These are phyloP conservation scores for Octodon degus DNA, from an alignment of 2,113 vertebrate species.

Conservation along the genomic window DNA sequence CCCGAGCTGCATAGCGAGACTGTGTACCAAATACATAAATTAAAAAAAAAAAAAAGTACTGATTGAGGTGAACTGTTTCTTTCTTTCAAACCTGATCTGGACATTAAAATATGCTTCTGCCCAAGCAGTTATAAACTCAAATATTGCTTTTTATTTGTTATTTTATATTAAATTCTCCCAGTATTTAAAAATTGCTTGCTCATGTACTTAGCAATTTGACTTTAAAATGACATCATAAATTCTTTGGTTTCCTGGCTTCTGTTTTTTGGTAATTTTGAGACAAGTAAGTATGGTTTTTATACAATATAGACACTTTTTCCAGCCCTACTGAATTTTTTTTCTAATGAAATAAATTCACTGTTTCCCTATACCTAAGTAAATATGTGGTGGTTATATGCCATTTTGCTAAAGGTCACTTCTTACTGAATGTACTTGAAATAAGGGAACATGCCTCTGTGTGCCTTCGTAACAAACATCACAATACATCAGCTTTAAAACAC, in stretches of 20 bases:
- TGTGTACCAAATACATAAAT: no score
- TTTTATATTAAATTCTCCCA: neutral
- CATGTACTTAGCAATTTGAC: neutral
- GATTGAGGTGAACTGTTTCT: neutral
- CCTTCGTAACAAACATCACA: neutral
- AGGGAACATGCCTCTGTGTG: neutral
- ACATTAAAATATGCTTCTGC: neutral
- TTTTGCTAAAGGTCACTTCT: neutral
- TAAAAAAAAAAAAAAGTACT: neutral
- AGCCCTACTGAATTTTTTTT: slow-evolving; percentile 10
- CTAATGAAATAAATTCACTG: neutral
- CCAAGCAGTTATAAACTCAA: neutral
- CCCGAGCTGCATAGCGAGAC: no score
- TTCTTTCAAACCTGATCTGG: neutral
- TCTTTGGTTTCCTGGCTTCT: slow-evolving; percentile 35
- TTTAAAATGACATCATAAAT: slow-evolving; percentile 26
- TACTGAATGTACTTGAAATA: neutral
- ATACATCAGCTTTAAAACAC: neutral
- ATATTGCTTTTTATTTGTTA: neutral
- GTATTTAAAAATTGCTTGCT: slow-evolving; percentile 22
- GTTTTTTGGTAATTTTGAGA: slow-evolving; percentile 45
- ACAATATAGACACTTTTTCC: neutral
- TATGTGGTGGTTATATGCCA: neutral
- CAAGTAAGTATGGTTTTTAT: neutral
- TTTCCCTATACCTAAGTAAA: neutral